Conservation (phyloP, 2,113 vertebrate species). For the Beaufortia kweichowensis region DNA sequence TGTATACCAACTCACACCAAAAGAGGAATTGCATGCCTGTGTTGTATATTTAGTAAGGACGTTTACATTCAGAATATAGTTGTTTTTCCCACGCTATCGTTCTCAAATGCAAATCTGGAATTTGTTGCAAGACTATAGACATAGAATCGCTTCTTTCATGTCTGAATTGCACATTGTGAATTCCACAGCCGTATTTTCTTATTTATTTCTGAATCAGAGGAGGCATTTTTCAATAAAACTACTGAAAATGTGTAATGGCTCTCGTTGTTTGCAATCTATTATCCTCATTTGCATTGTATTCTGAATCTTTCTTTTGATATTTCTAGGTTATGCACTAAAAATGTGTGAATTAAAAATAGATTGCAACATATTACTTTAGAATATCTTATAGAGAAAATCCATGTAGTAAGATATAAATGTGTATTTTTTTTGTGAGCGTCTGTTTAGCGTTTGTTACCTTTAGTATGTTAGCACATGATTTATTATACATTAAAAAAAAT, state of each 20-base stretch:
- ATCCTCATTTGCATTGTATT: not conserved
- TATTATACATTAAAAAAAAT: too few relatives aligned
- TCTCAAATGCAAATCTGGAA: conserved; percentile 89
- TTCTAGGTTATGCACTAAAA: too few relatives aligned
- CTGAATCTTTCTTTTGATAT: too few relatives aligned
- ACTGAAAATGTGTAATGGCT: conserved; percentile 88
- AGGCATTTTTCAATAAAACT: conserved; percentile 99
- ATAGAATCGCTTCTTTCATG: conserved; percentile 95
- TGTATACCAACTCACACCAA: conserved; percentile 86
- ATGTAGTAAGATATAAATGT: too few relatives aligned
- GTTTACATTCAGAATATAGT: conserved; percentile 83
- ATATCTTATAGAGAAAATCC: too few relatives aligned
- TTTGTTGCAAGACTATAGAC: conserved; percentile 92
- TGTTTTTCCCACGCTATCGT: conserved; percentile 77
- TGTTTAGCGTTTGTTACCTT: too few relatives aligned
- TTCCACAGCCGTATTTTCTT: conserved; percentile 99
- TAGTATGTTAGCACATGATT: too few relatives aligned
- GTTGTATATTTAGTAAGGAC: conserved; percentile 98
- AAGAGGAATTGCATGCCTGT: conserved; percentile 98
- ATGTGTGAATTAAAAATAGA: too few relatives aligned
- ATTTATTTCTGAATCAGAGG: conserved; percentile 99
- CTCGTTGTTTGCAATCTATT: conserved; percentile 6
- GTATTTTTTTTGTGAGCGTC: too few relatives aligned
- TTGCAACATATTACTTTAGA: too few relatives aligned
- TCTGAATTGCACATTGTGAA: conserved; percentile 99